Base-by-base conservation (phyloP, 2,113 vertebrate species). In the Austrofundulus limnaeus region DNA sequence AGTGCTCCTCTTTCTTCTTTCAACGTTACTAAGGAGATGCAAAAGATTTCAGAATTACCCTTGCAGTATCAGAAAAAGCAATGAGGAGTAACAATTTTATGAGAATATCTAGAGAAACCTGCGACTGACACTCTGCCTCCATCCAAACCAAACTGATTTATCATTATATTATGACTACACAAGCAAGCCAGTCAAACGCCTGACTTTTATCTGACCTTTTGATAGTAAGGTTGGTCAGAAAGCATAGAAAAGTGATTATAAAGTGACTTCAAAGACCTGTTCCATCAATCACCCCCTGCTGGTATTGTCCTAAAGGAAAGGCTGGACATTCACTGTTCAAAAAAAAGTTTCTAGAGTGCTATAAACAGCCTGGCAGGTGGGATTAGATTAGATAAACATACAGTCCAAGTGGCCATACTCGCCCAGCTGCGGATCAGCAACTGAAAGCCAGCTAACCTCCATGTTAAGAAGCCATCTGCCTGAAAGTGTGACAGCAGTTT, bases 321-420 rank as follows among this genome's bases (percentile, higher is more conserved):
- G 43, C 43, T 54, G 49, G 17, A 21, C 55, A 37, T 70, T 19
- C 65, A 68, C 50, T 55, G 23, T 52, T 62, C 57, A 60, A 76
- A 73, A 62, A 55, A 72, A 77, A 57, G 71, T 71, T 47, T 74
- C 31, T 49, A 25, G 63, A 62, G 42, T n/a, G 41, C 66, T 63
- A 1, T 37, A 69, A 70, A 11, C 3, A 41, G 61, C 39, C 70
- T 72, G 37, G 69, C 53, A 56, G 75, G 38, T 53, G 34, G 68
- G 75, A 78, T 83, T 78, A 66, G 69, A 65, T n/a, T 5, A 51
- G 60, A 73, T 25, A 54, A 69, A 76, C 48, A 61, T 41, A 61
- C 50, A 21, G n/a, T 47, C 43, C n/a, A 74, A 58, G 47, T 23
- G 34, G 65, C 50, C 48, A n/a, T 19, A n/a, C 48, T 61, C 14